Evolutionary conservation across 2,113 vertebrate species (phyloP).

Genomic region (Pogonocichla stellata): DNA sequence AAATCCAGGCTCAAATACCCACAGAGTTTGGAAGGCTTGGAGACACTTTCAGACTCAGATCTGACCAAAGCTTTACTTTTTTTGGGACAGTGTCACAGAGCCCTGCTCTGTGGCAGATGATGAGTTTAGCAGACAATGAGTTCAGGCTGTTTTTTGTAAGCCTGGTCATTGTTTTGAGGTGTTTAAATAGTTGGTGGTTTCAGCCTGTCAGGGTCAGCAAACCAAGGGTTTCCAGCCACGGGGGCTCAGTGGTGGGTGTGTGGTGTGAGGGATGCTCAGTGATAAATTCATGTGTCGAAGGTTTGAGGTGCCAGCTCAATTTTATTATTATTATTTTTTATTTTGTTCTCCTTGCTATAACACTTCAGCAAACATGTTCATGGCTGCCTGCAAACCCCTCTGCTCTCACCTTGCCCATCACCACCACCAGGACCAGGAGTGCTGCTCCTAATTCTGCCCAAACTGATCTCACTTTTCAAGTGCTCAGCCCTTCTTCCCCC

Average conservation of each 20-base stretch:
- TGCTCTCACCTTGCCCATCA: neutral
- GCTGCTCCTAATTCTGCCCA: neutral
- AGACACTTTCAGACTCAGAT: neutral
- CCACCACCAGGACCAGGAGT: fast-evolving
- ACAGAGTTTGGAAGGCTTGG: neutral
- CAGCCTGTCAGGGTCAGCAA: neutral
- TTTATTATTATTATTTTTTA: neutral
- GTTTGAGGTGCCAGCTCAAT: neutral
- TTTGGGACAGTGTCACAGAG: fast-evolving
- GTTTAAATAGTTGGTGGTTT: neutral
- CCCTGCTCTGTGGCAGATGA: fast-evolving
- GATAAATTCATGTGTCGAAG: neutral
- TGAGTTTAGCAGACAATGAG: fast-evolving
- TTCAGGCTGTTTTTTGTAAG: neutral
- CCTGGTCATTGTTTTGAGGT: fast-evolving
- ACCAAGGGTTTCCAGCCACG: fast-evolving
- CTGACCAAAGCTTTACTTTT: neutral
- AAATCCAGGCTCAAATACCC: neutral
- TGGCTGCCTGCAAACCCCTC: neutral
- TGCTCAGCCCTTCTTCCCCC: neutral
- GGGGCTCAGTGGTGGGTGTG: neutral
- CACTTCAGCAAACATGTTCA: neutral
- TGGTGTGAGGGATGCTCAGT: neutral
- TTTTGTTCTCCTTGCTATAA: neutral
- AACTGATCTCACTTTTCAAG: neutral